phyloP scores from a whole-genome alignment of 2,797 vertebrate species.

The Microctenopoma lineatum region DNA sequence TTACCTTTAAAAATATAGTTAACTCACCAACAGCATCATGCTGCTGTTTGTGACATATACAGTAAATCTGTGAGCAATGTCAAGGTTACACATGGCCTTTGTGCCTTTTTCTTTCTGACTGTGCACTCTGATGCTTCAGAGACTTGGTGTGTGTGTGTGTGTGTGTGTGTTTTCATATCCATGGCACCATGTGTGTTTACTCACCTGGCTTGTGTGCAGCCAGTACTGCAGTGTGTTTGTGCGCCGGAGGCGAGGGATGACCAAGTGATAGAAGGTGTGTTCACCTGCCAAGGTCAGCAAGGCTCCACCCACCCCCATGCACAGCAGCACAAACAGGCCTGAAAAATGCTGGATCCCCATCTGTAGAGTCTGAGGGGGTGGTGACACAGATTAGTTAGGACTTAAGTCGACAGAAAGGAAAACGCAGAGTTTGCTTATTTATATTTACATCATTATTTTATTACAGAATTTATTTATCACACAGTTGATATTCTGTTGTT shows the following conservation, averaged over 20 bases:
- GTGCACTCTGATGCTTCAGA: background rate
- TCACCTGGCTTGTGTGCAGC: slow-evolving; percentile 95
- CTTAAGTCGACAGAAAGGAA: slow-evolving; percentile 32
- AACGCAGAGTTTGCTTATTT: slow-evolving; percentile 56
- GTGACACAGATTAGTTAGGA: slow-evolving; percentile 39
- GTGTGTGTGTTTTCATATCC: background rate
- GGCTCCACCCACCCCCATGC: slow-evolving; percentile 90
- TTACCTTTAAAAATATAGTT: slow-evolving; percentile 17
- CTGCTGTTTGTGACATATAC: slow-evolving; percentile 6
- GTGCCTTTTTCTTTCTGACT: background rate
- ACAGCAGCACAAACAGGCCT: slow-evolving; percentile 92
- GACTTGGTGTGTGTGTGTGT: background rate
- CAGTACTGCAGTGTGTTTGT: slow-evolving; percentile 90
- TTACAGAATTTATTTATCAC: no score
- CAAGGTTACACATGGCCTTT: background rate
- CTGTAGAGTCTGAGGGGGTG: slow-evolving; percentile 87
- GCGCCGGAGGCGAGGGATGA: slow-evolving; percentile 88
- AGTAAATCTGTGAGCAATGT: background rate
- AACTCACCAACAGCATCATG: slow-evolving; percentile 21
- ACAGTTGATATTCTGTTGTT: slow-evolving; percentile 56
- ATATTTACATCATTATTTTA: slow-evolving; percentile 59
- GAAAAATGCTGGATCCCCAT: slow-evolving; percentile 97
- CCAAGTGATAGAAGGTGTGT: slow-evolving; percentile 90
- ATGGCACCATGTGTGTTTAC: background rate
- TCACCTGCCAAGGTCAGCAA: slow-evolving; percentile 91